phyloP scores from a whole-genome alignment of 2,888 invertebrate species.

The Caenorhabditis drosophilae region DNA sequence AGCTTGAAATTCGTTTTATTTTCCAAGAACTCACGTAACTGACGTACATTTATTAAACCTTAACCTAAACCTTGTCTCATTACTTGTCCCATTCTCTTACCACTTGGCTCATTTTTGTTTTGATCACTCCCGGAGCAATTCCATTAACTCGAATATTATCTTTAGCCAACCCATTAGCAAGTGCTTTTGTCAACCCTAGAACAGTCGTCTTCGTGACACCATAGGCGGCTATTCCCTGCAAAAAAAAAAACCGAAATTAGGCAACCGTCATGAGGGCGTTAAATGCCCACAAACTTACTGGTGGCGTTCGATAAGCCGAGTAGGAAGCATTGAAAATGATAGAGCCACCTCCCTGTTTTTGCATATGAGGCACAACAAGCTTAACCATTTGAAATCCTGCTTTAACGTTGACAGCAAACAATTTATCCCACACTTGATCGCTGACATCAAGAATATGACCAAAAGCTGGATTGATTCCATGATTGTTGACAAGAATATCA shows the following conservation, averaged over 20 bases:
- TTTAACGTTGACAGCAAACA: conserved; percentile 93
- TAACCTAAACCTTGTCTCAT: no score
- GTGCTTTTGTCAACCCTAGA: conserved; percentile 83
- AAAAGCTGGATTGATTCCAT: conserved; percentile 85
- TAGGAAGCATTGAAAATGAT: conserved; percentile 66
- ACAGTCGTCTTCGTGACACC: conserved; percentile 91
- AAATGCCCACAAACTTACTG: no score
- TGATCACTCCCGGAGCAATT: conserved; percentile 88
- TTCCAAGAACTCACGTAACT: no score
- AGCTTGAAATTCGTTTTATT: no score
- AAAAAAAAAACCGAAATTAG: no score
- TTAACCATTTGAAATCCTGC: conserved; percentile 84
- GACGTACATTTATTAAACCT: no score
- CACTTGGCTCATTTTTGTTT: conserved; percentile 83
- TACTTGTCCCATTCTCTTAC: no score
- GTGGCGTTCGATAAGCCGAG: conserved; percentile 70
- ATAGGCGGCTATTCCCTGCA: conserved; percentile 84
- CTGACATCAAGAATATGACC: conserved; percentile 78
- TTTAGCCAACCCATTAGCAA: conserved; percentile 79
- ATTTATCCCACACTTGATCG: conserved; percentile 86
- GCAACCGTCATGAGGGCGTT: no score
- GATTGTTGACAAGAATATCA: conserved; percentile 94
- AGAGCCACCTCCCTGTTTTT: conserved; percentile 74
- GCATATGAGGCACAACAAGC: conserved; percentile 83
- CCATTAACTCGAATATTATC: conserved; percentile 91